phyloP scores from a whole-genome alignment of 2,113 vertebrate genomes.

The Emberiza fucata region DNA sequence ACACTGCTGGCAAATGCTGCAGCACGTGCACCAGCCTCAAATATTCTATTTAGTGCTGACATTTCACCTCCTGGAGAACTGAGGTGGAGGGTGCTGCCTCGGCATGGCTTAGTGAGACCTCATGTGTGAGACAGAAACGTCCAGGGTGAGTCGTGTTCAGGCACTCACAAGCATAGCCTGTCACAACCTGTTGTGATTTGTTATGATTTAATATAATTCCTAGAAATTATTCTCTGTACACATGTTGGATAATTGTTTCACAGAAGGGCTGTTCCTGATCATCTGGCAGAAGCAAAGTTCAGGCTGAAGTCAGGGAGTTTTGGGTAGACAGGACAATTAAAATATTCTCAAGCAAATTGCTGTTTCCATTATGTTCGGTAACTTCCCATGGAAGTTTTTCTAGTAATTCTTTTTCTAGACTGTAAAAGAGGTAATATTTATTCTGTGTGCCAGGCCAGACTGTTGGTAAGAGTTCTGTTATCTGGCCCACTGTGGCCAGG shows the following conservation, averaged over 20 bases:
- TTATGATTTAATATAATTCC: neutral
- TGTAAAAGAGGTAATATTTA: neutral
- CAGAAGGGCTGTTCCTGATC: neutral
- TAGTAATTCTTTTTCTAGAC: neutral
- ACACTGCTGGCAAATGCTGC: neutral
- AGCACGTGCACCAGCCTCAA: neutral
- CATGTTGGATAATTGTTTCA: neutral
- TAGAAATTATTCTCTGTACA: neutral
- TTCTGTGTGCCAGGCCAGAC: neutral
- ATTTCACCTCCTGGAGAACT: neutral
- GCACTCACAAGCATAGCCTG: neutral
- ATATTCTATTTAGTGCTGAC: neutral
- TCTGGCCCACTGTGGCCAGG: neutral
- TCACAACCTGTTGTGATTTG: constrained; percentile 8
- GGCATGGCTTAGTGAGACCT: neutral
- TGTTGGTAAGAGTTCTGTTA: neutral
- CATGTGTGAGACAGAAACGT: neutral
- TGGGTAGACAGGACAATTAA: neutral
- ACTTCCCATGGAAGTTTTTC: neutral
- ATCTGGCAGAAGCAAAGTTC: neutral
- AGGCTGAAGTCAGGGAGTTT: neutral
- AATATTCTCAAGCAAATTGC: neutral
- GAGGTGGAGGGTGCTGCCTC: neutral
- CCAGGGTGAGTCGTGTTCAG: neutral
- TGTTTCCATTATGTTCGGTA: neutral